Percentiles rank a stretch among this genome's conserved stretches.
Evolutionary conservation across 2,888 invertebrate species (phyloP).

Genomic region (Notodonta ziczac): DNA sequence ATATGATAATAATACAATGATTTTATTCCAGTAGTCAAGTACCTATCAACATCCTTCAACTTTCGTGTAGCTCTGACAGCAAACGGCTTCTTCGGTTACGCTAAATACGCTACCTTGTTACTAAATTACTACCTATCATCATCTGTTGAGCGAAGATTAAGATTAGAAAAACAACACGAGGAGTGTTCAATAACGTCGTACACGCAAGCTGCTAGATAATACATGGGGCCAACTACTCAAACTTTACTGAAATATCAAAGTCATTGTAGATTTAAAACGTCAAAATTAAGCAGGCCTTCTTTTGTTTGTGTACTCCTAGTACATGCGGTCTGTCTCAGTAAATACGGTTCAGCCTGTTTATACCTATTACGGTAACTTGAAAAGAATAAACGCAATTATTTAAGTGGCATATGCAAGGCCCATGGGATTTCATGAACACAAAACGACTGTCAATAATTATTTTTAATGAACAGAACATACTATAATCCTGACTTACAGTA

Average conservation of each 20-base stretch:
- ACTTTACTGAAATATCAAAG: no score
- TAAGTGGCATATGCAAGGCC: no score
- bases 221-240: no score
- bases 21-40: background rate
- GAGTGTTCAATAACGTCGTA: no score
- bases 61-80: conserved; percentile 5
- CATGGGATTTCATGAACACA: background rate
- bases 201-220: background rate
- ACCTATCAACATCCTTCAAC: background rate
- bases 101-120: conserved; percentile 13
- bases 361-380: no score
- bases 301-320: no score
- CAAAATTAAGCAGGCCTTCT: no score
- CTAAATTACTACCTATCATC: conserved; percentile 16
- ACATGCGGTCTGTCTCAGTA: no score
- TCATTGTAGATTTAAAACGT: background rate
- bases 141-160: background rate
- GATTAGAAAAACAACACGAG: background rate
- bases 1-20: no score
- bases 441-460: background rate
- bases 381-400: no score
- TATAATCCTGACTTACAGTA: no score
- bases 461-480: background rate
- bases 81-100: conserved; percentile 16
- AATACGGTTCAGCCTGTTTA: no score